Conservation (phyloP, 2,888 invertebrate genomes). For the Drosophila meridionalis region DNA sequence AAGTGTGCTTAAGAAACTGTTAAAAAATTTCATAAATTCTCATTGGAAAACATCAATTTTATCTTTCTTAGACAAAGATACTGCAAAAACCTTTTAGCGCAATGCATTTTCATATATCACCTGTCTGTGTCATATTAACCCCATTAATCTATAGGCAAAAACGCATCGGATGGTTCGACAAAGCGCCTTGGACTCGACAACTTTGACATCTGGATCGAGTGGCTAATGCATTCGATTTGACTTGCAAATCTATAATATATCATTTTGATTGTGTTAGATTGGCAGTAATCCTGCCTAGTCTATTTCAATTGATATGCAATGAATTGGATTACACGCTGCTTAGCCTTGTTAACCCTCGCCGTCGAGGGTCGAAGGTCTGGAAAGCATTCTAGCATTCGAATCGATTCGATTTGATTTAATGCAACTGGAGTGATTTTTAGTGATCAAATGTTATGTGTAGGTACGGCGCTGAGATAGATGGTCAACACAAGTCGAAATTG, state of each 20-base stretch:
- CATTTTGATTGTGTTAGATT: not conserved
- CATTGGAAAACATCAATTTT: not conserved
- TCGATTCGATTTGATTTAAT: slow-evolving; percentile 2
- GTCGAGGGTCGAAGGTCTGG: not conserved
- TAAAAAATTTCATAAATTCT: not conserved
- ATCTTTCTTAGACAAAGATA: not conserved
- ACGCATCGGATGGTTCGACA: not conserved
- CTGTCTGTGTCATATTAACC: not conserved
- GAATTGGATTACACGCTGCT: not conserved
- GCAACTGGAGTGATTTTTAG: slow-evolving; percentile 1
- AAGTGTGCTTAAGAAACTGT: not conserved
- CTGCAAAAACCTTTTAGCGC: not conserved
- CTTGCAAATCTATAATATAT: slow-evolving; percentile 19
- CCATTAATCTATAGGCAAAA: not conserved
- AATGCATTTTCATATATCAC: too few species aligned
- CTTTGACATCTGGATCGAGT: slow-evolving; percentile 1
- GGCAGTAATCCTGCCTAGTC: not conserved
- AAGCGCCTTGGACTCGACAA: not conserved
- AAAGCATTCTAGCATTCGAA: not conserved
- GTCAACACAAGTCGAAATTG: not conserved
- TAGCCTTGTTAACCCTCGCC: not conserved
- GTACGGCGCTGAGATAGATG: slow-evolving; percentile 7
- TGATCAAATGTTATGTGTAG: not conserved
- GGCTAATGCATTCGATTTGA: slow-evolving; percentile 21
- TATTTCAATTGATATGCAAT: not conserved